These are phyloP conservation scores for Astyanax mexicanus DNA, from an alignment of 2,797 vertebrate genomes.

Conservation along the genomic window DNA sequence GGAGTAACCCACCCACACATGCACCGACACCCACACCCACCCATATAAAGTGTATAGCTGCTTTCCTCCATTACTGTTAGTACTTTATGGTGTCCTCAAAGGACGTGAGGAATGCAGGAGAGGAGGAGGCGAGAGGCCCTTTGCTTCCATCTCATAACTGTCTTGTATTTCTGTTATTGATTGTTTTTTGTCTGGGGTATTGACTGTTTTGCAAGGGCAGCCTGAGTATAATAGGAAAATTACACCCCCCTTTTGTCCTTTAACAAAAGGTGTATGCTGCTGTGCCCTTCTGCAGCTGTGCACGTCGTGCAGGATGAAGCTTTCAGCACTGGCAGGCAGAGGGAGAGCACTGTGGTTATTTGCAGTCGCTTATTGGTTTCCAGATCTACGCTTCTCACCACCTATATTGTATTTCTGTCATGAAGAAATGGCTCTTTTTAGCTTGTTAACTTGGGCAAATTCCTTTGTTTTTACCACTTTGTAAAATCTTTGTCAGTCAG, in stretches of 20 bases:
- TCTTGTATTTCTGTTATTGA: conserved; percentile 66
- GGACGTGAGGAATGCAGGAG: conserved; percentile 31
- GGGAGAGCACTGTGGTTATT: not conserved
- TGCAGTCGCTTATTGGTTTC: not conserved
- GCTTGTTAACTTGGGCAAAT: not conserved
- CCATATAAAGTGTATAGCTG: not conserved
- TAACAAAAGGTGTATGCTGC: conserved; percentile 50
- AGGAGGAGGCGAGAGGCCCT: conserved; percentile 29
- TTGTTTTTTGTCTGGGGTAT: conserved; percentile 69
- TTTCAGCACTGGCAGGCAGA: not conserved
- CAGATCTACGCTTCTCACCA: not conserved
- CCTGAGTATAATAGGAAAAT: conserved; percentile 66
- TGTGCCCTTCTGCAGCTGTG: conserved; percentile 49
- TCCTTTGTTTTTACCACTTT: not conserved
- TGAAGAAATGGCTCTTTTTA: not conserved
- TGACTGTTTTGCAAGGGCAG: conserved; percentile 66
- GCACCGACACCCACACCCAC: not conserved
- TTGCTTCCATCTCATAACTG: conserved; percentile 60
- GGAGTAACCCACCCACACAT: not conserved
- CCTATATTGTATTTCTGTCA: conserved; percentile 2
- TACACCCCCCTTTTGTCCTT: conserved; percentile 57
- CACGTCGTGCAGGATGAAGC: conserved; percentile 13
- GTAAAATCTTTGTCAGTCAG: not conserved
- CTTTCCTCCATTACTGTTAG: conserved; percentile 1
- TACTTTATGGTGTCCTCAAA: conserved; percentile 46